These are phyloP conservation scores for Homarus americanus DNA, from an alignment of 1,140 invertebrate genomes.

Conservation along the genomic window DNA sequence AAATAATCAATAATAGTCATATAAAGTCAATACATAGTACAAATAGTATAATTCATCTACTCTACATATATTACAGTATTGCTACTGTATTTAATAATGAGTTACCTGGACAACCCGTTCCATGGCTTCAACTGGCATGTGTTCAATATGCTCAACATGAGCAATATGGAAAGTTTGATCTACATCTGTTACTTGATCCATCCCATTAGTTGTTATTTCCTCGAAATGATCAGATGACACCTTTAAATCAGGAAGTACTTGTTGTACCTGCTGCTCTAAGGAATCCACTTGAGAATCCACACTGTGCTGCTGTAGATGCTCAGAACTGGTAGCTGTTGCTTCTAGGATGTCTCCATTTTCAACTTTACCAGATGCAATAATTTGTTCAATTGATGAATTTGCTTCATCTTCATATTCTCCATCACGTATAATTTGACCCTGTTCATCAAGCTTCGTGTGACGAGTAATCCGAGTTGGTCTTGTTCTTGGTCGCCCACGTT, in stretches of 20 bases:
- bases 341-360: conserved; percentile 12
- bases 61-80: background rate
- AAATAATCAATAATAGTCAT: background rate
- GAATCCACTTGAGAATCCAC: background rate
- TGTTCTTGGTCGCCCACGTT: conserved; percentile 29
- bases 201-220: conserved; percentile 42
- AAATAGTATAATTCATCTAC: background rate
- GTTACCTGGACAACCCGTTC: conserved; percentile 61
- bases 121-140: conserved; percentile 66
- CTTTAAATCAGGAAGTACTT: conserved; percentile 51
- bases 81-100: conserved; percentile 15
- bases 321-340: conserved; percentile 30
- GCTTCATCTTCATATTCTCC: conserved; percentile 24
- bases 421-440: conserved; percentile 40
- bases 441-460: conserved; percentile 62
- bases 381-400: background rate
- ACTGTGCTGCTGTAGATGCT: conserved; percentile 12
- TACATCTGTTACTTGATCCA: conserved; percentile 45
- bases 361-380: conserved; percentile 1
- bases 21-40: conserved; percentile 1
- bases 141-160: conserved; percentile 65
- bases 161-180: conserved; percentile 44
- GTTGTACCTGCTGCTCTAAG: conserved; percentile 21
- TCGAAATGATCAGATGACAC: conserved; percentile 42
- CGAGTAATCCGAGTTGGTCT: conserved; percentile 53